Evolutionary conservation across 1,140 invertebrate species (phyloP), one percentile per base, ranked within the genome.

Genomic region (Ericerus pela): DNA sequence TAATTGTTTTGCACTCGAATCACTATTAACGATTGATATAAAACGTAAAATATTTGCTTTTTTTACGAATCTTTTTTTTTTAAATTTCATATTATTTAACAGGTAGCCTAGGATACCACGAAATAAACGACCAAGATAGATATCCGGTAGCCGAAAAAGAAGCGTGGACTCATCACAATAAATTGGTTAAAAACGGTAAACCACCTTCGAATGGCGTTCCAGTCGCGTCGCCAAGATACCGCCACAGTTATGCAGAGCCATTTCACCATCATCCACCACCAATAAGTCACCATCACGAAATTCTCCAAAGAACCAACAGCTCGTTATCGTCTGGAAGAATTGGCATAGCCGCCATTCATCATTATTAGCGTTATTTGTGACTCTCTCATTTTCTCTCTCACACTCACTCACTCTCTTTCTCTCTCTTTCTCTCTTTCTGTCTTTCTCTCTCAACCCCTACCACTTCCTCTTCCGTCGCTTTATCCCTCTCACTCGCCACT

Each of bases 241-340:
- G 74, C 41, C 73, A 75, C 63, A 76, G 74, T 63, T 76, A 75
- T 53, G 73, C 73, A 1, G 74, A 76, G 54, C 70, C 72, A 0
- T 67, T 71, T 1, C 58, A 59, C 22, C 16, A 55, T 30, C 41
- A 41, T 37, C 31, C 14, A 18, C 58, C 43, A 29, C 30, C 59
- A 10, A 29, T 30, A 12, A 16, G 31, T 1, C 57, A 43, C 11
- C 56, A 54, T 51, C 64, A 65, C 36, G 60, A 60, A 22, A 29
- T 63, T 27, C 56, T 63, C 26, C 63, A 65, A 33, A 55, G 65
- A 37, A 59, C 59, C 30, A 60, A 55, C 54, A 60, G 60, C 55
- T 61, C 62, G 16, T 51, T 63, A 24, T 60, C 62, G 31, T 61
- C 65, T 3, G 60, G 63, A 18, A 67, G 74, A 65, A 66, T 75